Conservation (phyloP, 2,113 vertebrate genomes). For the Hypanus sabinus region DNA sequence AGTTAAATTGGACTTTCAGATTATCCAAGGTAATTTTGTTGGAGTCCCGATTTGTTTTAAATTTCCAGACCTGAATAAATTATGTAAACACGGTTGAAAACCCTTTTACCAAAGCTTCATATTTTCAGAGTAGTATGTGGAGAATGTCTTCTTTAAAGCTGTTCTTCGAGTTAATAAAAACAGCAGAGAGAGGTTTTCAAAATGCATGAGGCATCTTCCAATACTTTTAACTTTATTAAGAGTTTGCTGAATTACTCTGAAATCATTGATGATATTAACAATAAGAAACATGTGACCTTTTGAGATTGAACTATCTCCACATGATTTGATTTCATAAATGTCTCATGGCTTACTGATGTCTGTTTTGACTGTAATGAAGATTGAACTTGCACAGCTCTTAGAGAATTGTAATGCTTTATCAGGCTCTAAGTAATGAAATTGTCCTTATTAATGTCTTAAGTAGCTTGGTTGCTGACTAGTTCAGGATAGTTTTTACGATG, state of each 20-base stretch:
- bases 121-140: not conserved
- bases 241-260: not conserved
- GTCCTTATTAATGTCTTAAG: no score
- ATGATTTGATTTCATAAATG: no score
- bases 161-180: not conserved
- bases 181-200: not conserved
- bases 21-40: not conserved
- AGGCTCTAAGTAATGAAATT: no score
- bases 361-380: no score
- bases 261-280: not conserved
- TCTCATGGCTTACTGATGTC: no score
- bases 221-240: not conserved
- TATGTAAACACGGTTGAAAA: not conserved
- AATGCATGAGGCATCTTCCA: not conserved
- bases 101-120: not conserved
- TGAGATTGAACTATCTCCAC: no score
- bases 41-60: not conserved
- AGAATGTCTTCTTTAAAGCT: not conserved
- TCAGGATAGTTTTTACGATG: no score
- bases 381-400: no score
- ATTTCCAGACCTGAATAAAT: slow-evolving; percentile 33
- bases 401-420: no score
- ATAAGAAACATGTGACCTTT: not conserved
- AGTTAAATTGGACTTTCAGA: slow-evolving; percentile 27
- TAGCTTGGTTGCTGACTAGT: no score